A percentile compares a stretch with the other conserved stretches of the same genome.
Evolutionary conservation across 2,113 vertebrate species (phyloP).

Genomic region (Trinectes maculatus): DNA sequence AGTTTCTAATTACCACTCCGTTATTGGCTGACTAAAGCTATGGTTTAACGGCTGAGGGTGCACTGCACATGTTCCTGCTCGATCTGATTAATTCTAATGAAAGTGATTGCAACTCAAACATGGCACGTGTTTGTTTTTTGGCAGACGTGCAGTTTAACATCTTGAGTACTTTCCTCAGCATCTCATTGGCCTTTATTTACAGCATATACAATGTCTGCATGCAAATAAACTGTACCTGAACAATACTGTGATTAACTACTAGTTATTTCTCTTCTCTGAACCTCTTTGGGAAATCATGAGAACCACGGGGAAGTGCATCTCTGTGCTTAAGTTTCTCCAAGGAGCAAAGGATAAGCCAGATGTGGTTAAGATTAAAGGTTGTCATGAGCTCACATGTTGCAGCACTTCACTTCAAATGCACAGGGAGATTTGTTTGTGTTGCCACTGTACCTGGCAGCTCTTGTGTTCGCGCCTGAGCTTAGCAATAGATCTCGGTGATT

Average conservation of each 20-base stretch:
- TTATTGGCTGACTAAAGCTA: conserved; percentile 2
- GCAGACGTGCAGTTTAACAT: neutral
- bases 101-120: conserved; percentile 11
- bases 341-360: conserved; percentile 7
- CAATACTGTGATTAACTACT: conserved; percentile 3
- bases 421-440: conserved; percentile 33
- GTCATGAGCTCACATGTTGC: neutral
- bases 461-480: neutral
- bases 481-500: conserved; percentile 10
- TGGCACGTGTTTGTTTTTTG: conserved; percentile 3
- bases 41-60: neutral
- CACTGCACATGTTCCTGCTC: neutral
- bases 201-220: neutral
- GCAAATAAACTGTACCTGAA: conserved; percentile 3
- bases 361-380: neutral
- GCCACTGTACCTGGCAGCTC: conserved; percentile 17
- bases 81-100: conserved; percentile 19
- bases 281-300: neutral
- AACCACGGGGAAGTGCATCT: conserved; percentile 6
- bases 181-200: neutral
- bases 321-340: neutral
- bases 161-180: conserved; percentile 3
- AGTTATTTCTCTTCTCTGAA: neutral
- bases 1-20: conserved; percentile 19
- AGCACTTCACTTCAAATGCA: neutral